These are phyloP conservation scores for Dexiosoma caninum DNA, from an alignment of 2,888 invertebrate species.

Conservation along the genomic window DNA sequence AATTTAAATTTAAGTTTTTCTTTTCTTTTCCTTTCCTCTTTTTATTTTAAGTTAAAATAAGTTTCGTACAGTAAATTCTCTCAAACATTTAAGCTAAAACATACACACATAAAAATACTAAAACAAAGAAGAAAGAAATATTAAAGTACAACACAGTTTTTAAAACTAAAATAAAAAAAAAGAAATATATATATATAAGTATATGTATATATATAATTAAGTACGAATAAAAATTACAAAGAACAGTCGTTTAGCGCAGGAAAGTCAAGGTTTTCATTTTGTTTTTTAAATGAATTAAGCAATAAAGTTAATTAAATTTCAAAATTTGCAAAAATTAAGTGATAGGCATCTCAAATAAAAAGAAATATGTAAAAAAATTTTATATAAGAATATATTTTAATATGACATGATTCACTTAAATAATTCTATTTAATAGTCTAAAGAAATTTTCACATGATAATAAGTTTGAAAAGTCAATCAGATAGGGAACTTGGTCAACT, in stretches of 20 bases:
- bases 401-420: constrained; percentile 15
- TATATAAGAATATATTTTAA: not conserved
- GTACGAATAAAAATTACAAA: constrained; percentile 1
- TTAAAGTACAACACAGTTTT: no score
- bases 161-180: not conserved
- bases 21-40: not conserved
- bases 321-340: not conserved
- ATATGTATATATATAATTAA: constrained; percentile 33
- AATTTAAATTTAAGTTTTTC: constrained; percentile 12
- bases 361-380: no score
- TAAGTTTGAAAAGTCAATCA: not conserved
- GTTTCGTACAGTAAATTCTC: no score
- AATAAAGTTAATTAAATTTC: not conserved
- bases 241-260: constrained; percentile 7
- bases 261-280: constrained; percentile 55
- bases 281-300: constrained; percentile 12
- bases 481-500: not conserved
- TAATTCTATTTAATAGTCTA: not conserved
- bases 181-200: constrained; percentile 31
- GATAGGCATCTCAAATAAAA: constrained; percentile 27
- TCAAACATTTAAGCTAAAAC: constrained; percentile 33
- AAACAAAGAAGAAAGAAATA: constrained; percentile 13
- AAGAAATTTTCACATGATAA: not conserved
- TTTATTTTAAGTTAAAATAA: not conserved
- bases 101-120: not conserved